Percentiles rank a stretch among this genome's conserved stretches.
phyloP scores from a whole-genome alignment of 2,797 vertebrate genomes.

The Hafferia zeledoni region DNA sequence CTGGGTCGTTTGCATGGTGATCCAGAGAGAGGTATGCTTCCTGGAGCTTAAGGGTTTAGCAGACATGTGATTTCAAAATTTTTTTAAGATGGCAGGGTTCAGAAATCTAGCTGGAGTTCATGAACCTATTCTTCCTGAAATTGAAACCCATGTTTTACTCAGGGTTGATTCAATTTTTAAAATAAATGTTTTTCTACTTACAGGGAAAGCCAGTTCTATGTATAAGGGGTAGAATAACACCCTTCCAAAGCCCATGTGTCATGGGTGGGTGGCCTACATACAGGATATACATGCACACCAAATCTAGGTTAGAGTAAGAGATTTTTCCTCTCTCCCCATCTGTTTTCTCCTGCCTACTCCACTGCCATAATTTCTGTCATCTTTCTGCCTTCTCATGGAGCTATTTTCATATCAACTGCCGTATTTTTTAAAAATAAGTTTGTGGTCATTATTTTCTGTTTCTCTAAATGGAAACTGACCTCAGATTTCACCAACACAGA shows the following conservation, averaged over 20 bases:
- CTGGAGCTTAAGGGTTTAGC: not conserved
- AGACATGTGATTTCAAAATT: not conserved
- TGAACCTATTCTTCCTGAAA: slow-evolving; percentile 69
- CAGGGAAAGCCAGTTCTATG: slow-evolving; percentile 18
- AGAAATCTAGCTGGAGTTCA: slow-evolving; percentile 57
- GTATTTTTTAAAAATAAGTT: not conserved
- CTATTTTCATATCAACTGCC: not conserved
- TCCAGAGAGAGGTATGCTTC: not conserved
- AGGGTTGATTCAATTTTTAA: slow-evolving; percentile 67
- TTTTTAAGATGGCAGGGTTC: slow-evolving; percentile 40
- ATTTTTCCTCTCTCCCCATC: not conserved
- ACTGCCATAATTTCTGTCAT: not conserved
- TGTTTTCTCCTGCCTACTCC: not conserved
- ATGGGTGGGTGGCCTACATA: slow-evolving; percentile 26
- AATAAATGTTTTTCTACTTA: slow-evolving; percentile 63
- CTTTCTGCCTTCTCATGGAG: not conserved
- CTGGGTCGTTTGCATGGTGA: not conserved
- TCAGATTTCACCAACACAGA: not conserved
- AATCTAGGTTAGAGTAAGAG: not conserved
- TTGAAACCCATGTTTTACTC: slow-evolving; percentile 59
- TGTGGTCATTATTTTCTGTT: not conserved
- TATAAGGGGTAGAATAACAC: slow-evolving; percentile 57
- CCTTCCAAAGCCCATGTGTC: slow-evolving; percentile 31
- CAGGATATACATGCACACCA: not conserved
- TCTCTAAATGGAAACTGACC: not conserved